Evolutionary conservation across 2,113 vertebrate species (phyloP), one percentile per base, ranked within the genome.

Genomic region (Platysteira castanea): DNA sequence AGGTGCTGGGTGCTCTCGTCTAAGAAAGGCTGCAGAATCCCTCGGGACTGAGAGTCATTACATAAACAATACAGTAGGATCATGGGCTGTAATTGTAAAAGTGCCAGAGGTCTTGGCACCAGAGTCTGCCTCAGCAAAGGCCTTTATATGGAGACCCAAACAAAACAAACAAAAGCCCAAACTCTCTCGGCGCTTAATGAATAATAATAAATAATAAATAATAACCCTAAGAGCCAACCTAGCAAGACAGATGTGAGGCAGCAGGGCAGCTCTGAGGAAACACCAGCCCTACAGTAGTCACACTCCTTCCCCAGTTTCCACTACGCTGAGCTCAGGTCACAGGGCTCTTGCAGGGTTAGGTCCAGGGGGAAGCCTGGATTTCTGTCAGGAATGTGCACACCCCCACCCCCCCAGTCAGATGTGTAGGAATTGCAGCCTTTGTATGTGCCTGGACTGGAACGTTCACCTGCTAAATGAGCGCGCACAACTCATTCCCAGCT

Each of bases 131-230:
- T 90, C 69, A 44, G 96, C 31, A 4, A 89, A 90, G 90, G 90
- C 80, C 92, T 93, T 88, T 39, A 87, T 84, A 75, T 60, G 73
- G 95, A 96, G 94, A 95, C 93, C 90, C 93, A 96, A 96, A 81
- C 90, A 94, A 96, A 96, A 93, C 90, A 95, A 95, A 95, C 90
- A 96, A 84, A 92, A 95, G 83, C 79, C 93, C 96, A 60, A 93
- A 87, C 46, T 89, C 90, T 92, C 69, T 93, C 52, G 70, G 83
- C 7, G 20, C 86, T 73, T 94, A 87, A 95, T 64, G 88, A 95
- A 69, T 80, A 96, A 91, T 53, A 95, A 94, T 89, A 95, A 96
- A 96, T 76, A 97, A 91, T 83, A 97, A 95, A 94, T 92, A 95
- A 77, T 73, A 96, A 69, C 44, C 56, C 69, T 47, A 75, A 61